phyloP scores from a whole-genome alignment of 2,888 invertebrate genomes.

The Malthinus seriepunctatus region DNA sequence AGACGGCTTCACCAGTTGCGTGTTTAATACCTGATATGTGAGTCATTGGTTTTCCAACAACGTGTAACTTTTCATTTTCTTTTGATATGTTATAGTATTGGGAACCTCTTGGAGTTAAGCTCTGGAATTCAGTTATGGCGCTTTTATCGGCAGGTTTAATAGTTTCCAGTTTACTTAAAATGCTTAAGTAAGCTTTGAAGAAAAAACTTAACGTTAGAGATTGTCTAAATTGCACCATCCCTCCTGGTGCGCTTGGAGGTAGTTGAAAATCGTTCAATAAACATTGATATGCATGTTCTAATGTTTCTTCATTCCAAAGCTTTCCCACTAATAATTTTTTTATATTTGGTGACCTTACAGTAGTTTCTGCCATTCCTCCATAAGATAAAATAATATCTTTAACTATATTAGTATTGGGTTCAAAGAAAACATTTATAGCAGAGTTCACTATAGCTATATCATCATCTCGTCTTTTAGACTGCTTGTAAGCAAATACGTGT shows the following conservation, averaged over 20 bases:
- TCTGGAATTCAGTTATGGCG: constrained; percentile 55
- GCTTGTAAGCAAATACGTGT: constrained; percentile 85
- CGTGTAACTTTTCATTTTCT: constrained; percentile 66
- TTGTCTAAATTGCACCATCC: constrained; percentile 67
- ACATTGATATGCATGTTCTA: constrained; percentile 62
- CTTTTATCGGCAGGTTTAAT: constrained; percentile 66
- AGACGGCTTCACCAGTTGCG: constrained; percentile 89
- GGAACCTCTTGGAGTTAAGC: constrained; percentile 65
- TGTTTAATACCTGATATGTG: constrained; percentile 87
- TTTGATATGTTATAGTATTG: constrained; percentile 68
- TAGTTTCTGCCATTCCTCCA: constrained; percentile 92
- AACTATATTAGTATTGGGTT: constrained; percentile 46
- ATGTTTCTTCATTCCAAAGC: constrained; percentile 46
- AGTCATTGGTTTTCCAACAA: constrained; percentile 78
- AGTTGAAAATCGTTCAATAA: constrained; percentile 78
- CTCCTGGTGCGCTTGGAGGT: constrained; percentile 69
- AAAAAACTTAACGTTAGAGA: constrained; percentile 73
- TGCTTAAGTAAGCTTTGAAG: constrained; percentile 69
- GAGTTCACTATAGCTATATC: constrained; percentile 96
- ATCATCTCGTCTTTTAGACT: constrained; percentile 89
- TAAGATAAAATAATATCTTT: constrained; percentile 72
- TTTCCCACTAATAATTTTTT: constrained; percentile 36
- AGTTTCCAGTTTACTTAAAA: constrained; percentile 56
- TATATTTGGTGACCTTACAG: constrained; percentile 65
- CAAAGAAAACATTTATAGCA: constrained; percentile 73